phyloP scores from a whole-genome alignment of 2,797 vertebrate species.

The Nyctibius grandis region DNA sequence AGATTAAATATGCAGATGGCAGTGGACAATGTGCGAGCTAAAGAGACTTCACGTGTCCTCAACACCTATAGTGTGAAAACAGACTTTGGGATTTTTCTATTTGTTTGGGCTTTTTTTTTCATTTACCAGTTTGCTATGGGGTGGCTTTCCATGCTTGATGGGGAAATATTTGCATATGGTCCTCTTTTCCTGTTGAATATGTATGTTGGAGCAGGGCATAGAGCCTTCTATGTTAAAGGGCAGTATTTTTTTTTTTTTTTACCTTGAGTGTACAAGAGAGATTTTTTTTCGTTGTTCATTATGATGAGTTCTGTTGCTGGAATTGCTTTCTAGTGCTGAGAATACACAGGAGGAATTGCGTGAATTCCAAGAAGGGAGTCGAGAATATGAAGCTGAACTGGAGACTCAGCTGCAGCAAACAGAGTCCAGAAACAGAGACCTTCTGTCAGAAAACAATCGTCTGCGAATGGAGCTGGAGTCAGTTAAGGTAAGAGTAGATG shows the following conservation, averaged over 20 bases:
- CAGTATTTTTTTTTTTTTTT: background rate
- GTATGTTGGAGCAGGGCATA: background rate
- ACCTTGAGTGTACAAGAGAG: background rate
- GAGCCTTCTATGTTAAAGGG: background rate
- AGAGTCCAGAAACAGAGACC: constrained; percentile 89
- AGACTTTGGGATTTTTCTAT: background rate
- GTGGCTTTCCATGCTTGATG: background rate
- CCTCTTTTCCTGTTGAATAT: background rate
- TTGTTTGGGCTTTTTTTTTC: background rate
- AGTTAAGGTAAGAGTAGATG: constrained; percentile 80
- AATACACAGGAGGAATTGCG: constrained; percentile 87
- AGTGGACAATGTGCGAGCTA: background rate
- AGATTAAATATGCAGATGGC: background rate
- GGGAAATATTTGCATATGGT: background rate
- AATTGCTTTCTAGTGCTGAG: constrained; percentile 77
- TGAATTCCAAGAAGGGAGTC: constrained; percentile 96
- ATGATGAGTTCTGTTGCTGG: background rate
- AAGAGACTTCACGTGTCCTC: background rate
- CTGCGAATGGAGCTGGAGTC: constrained; percentile 87
- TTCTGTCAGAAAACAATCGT: constrained; percentile 85
- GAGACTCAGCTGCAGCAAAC: constrained; percentile 91
- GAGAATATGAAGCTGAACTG: constrained; percentile 94
- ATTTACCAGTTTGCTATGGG: background rate
- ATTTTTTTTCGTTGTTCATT: fast-evolving
- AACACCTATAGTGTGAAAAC: background rate